phyloP scores from a whole-genome alignment of 2,797 vertebrate species.

The Sebastes elongatus region DNA sequence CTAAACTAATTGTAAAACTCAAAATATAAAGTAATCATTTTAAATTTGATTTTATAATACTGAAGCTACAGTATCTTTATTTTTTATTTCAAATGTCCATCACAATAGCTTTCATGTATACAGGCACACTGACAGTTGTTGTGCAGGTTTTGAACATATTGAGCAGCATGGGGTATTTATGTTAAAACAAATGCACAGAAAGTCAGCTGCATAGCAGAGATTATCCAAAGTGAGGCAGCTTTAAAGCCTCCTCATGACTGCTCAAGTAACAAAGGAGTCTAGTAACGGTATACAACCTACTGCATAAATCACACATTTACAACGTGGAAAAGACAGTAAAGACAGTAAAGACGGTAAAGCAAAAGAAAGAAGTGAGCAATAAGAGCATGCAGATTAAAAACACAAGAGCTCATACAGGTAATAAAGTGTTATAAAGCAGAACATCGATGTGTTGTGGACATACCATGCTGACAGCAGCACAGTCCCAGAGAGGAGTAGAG shows the following conservation, averaged over 20 bases:
- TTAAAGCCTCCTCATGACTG: neutral
- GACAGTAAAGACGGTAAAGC: too few species aligned
- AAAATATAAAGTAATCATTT: neutral
- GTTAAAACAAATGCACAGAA: neutral
- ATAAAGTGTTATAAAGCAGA: neutral
- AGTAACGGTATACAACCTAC: neutral
- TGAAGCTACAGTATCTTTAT: neutral
- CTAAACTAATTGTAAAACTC: neutral
- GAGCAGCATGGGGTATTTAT: neutral
- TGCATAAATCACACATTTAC: neutral
- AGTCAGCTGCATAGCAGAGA: constrained; percentile 6
- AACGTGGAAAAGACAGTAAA: neutral
- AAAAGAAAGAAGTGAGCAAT: neutral
- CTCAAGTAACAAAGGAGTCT: constrained; percentile 1
- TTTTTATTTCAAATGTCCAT: neutral
- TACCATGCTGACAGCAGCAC: constrained; percentile 68
- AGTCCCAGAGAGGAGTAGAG: constrained; percentile 32
- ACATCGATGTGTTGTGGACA: constrained; percentile 37
- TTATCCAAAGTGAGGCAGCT: neutral
- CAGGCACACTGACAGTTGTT: neutral
- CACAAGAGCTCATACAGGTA: neutral
- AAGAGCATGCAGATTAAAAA: neutral
- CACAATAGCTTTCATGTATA: neutral
- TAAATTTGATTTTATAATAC: neutral
- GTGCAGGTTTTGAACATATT: neutral